Base-by-base conservation (phyloP, 2,113 vertebrate genomes). In the Gasterosteus aculeatus region DNA sequence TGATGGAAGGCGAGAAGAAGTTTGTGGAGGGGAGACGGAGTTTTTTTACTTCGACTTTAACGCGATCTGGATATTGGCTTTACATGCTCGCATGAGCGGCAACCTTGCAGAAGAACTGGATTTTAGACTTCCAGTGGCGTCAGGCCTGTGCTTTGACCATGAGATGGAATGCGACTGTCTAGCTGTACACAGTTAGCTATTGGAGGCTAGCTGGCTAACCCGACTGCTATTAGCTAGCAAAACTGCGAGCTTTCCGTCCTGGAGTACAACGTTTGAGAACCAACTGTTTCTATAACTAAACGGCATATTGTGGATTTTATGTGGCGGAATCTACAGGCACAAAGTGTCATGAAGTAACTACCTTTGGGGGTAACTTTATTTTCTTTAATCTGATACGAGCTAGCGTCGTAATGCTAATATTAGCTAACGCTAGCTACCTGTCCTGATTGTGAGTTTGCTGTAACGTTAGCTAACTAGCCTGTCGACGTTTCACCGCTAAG, bases 1-100 rank as follows among this genome's bases (percentile, higher is more conserved):
- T 47, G 81, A 92, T 92, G 86, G 87, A 73, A 78, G 85, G 68
- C 68, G 69, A 84, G 56, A 64, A 89, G 74, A 92, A 91, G 84
- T 91, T 91, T 77, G 61, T 33, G 33, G 75, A 69, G 16, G 70
- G 73, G 64, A 66, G 56, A 76, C 47, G 41, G 75, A 72, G 46
- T 66, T 78, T 65, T 56, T 47, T 31, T 33, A 18, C 56, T 56
- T 73, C 1, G 4, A 70, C 46, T 69, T 63, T 73, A 74, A 84
- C 78, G 56, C 57, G 22, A 54, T 65, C 3, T n/a, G 38, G 14
- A 65, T 31, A 54, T 86, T 87, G 84, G 86, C 79, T 76, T 58
- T 53, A 67, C 39, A 14, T 10, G 12, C 11, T 61, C 18, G 51
- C 9, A 26, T 1, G 42, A 29, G 42, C 42, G 8, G 44, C 69